Conservation (phyloP, 2,888 invertebrate genomes). For the Pachycephus smyrnensis region DNA sequence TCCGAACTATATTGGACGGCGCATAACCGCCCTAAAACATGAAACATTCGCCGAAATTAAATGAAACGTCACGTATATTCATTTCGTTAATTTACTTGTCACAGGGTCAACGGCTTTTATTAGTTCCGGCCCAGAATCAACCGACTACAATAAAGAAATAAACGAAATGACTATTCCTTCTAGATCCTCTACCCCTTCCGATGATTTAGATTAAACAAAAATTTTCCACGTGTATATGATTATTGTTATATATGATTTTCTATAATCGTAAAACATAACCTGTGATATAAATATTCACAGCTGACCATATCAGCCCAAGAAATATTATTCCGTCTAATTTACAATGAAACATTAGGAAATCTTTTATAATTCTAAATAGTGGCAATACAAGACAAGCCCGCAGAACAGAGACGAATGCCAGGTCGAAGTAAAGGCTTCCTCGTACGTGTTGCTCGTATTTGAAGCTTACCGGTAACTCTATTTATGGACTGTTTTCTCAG, state of each 20-base stretch:
- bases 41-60: conserved; percentile 21
- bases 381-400: background rate
- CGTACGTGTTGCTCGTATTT: background rate
- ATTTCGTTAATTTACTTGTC: conserved; percentile 37
- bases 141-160: conserved; percentile 32
- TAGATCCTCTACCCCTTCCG: conserved; percentile 16
- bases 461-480: conserved; percentile 15
- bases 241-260: background rate
- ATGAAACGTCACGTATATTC: conserved; percentile 26
- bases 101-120: conserved; percentile 27
- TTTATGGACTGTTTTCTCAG: conserved; percentile 27
- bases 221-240: background rate
- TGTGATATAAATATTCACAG: background rate
- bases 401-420: background rate
- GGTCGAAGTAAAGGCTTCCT: background rate
- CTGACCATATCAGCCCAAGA: background rate
- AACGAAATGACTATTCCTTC: conserved; percentile 28
- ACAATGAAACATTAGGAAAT: background rate
- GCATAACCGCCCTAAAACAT: conserved; percentile 25
- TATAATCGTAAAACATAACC: background rate
- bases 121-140: conserved; percentile 25
- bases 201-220: conserved; percentile 14
- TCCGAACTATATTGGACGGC: conserved; percentile 31
- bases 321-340: background rate
- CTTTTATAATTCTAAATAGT: background rate